Evolutionary conservation across 2,888 invertebrate species (phyloP).

Genomic region (Quadroppia sp.): DNA sequence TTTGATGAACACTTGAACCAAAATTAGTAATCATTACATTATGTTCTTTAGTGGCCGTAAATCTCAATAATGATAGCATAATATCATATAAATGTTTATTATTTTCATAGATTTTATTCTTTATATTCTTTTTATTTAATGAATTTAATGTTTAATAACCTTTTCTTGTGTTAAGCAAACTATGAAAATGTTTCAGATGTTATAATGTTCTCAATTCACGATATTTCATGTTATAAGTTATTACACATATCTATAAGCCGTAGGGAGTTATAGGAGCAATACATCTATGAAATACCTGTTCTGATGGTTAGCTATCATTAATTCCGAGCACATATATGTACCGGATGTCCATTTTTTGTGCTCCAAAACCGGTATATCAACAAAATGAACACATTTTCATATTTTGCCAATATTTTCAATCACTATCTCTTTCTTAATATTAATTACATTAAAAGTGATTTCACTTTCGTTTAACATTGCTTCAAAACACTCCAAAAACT

Average conservation of each 20-base stretch:
- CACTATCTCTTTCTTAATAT: background rate
- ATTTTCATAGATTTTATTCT: background rate
- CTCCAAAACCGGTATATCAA: constrained; percentile 25
- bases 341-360: constrained; percentile 36
- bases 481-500: background rate
- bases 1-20: constrained; percentile 8
- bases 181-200: constrained; percentile 11
- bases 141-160: constrained; percentile 11
- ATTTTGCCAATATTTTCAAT: background rate
- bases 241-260: constrained; percentile 28
- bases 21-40: constrained; percentile 6
- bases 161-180: background rate
- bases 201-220: constrained; percentile 32
- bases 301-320: constrained; percentile 16
- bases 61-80: background rate
- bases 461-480: background rate
- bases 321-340: constrained; percentile 25
- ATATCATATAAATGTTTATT: constrained; percentile 3
- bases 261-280: background rate
- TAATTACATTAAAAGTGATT: constrained; percentile 2
- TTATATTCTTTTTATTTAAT: constrained; percentile 2
- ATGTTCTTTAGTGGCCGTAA: background rate
- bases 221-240: constrained; percentile 32
- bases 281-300: constrained; percentile 29
- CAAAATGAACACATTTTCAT: constrained; percentile 14